Percentiles rank a stretch among this genome's conserved stretches.
These are phyloP conservation scores for Toxonevra muliebris DNA, from an alignment of 2,888 invertebrate species.

Conservation along the genomic window DNA sequence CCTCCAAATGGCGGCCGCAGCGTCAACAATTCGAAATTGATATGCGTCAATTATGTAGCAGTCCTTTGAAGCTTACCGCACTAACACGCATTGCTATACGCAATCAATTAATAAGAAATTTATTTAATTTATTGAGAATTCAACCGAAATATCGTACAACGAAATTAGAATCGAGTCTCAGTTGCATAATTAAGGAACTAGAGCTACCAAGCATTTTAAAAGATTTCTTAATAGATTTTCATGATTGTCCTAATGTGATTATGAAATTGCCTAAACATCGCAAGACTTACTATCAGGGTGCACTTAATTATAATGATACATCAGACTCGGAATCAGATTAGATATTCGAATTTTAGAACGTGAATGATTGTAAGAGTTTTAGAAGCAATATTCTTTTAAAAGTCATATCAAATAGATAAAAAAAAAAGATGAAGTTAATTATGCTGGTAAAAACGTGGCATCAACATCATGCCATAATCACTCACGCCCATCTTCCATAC, in stretches of 20 bases:
- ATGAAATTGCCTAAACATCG: slow-evolving; percentile 22
- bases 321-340: no score
- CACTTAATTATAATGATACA: not conserved
- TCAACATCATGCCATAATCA: no score
- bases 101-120: slow-evolving; percentile 45
- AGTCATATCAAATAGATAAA: no score
- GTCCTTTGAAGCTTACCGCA: slow-evolving; percentile 56
- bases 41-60: slow-evolving; percentile 44
- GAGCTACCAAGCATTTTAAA: slow-evolving; percentile 56
- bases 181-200: slow-evolving; percentile 53
- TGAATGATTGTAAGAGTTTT: no score
- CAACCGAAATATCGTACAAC: slow-evolving; percentile 49
- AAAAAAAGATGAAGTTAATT: no score
- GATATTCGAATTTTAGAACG: no score
- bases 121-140: slow-evolving; percentile 43
- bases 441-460: no score
- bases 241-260: slow-evolving; percentile 54
- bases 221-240: slow-evolving; percentile 56
- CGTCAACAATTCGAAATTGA: slow-evolving; percentile 44
- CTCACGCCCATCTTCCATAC: no score
- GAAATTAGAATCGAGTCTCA: slow-evolving; percentile 53
- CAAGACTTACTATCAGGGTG: slow-evolving; percentile 1
- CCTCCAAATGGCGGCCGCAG: slow-evolving; percentile 38
- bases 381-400: no score
- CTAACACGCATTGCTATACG: slow-evolving; percentile 57